phyloP scores from a whole-genome alignment of 2,888 invertebrate genomes.

The Arge pagana region DNA sequence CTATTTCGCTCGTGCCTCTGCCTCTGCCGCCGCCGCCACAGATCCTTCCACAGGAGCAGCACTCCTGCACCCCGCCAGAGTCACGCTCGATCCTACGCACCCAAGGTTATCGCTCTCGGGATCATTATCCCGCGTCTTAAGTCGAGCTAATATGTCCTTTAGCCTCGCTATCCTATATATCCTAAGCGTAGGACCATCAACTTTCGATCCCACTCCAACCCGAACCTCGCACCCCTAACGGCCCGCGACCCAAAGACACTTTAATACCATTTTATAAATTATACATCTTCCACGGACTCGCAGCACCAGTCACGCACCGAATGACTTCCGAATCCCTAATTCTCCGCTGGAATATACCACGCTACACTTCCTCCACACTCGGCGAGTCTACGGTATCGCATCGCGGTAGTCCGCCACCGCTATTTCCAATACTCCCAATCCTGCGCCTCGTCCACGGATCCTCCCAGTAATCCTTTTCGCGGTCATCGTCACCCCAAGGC shows the following conservation, averaged over 20 bases:
- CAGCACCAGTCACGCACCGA: constrained; percentile 36
- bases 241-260: constrained; percentile 46
- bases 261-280: constrained; percentile 57
- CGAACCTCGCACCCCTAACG: constrained; percentile 25
- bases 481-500: too few species aligned
- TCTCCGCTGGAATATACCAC: too few species aligned
- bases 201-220: constrained; percentile 28
- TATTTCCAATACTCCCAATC: too few species aligned
- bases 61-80: neutral
- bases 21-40: too few species aligned
- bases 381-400: too few species aligned
- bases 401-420: too few species aligned
- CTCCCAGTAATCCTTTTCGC: too few species aligned
- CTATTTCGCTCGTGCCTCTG: neutral
- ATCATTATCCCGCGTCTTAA: constrained; percentile 57
- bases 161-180: constrained; percentile 30
- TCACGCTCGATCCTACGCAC: neutral
- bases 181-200: constrained; percentile 27
- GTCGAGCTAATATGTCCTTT: constrained; percentile 57
- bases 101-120: constrained; percentile 32
- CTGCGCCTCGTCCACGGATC: too few species aligned
- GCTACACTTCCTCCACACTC: too few species aligned
- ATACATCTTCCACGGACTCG: constrained; percentile 40
- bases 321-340: constrained; percentile 39
- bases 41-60: too few species aligned